Conservation (phyloP, 2,888 invertebrate species). For the Oscheius sp. region DNA sequence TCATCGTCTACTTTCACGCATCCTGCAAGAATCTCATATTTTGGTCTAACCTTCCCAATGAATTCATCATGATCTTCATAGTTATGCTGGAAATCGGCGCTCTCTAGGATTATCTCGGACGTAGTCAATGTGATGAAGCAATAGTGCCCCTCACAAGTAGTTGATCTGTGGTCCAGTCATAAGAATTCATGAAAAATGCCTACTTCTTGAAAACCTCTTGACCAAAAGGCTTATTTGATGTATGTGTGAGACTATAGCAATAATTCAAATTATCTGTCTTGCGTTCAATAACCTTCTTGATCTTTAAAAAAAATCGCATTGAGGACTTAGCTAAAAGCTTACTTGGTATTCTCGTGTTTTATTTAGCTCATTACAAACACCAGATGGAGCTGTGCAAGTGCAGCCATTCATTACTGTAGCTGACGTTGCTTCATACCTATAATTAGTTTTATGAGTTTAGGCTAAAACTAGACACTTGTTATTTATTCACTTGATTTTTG, state of each 20-base stretch:
- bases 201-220: conserved; percentile 66
- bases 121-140: conserved; percentile 68
- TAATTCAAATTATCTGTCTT: conserved; percentile 60
- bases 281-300: conserved; percentile 62
- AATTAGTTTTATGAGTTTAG: background rate
- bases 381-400: conserved; percentile 66
- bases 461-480: too few species aligned
- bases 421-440: conserved; percentile 62
- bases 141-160: conserved; percentile 69
- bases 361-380: conserved; percentile 64
- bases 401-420: conserved; percentile 66
- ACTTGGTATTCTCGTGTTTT: conserved; percentile 60
- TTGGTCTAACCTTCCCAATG: conserved; percentile 54
- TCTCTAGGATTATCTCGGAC: conserved; percentile 64
- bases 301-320: conserved; percentile 32
- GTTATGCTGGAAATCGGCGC: conserved; percentile 58
- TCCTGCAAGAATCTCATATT: conserved; percentile 65
- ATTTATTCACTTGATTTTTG: too few species aligned
- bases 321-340: background rate
- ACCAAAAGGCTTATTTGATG: conserved; percentile 60
- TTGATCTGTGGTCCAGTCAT: conserved; percentile 51
- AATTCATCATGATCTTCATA: conserved; percentile 60
- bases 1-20: conserved; percentile 68
- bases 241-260: conserved; percentile 64
- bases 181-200: background rate